Conservation (phyloP, 2,888 invertebrate genomes). For the Cephus pygmeus region DNA sequence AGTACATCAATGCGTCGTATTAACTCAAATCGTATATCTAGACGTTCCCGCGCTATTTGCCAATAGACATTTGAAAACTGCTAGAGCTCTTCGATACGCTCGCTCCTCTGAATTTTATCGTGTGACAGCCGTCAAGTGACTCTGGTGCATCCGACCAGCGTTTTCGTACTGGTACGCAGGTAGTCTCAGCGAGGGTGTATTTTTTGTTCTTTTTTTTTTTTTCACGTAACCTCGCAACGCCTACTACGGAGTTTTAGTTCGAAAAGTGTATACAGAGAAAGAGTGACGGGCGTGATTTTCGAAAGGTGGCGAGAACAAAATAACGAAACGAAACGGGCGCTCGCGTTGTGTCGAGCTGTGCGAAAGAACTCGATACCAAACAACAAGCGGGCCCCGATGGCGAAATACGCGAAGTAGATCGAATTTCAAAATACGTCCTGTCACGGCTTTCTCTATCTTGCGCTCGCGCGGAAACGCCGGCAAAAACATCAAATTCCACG, state of each 20-base stretch:
- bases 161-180: not conserved
- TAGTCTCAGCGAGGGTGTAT: not conserved
- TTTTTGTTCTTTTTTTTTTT: not conserved
- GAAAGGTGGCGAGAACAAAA: not conserved
- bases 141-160: not conserved
- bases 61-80: not conserved
- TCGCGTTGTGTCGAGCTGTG: not conserved
- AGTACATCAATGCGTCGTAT: not conserved
- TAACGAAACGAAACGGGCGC: not conserved
- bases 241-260: not conserved
- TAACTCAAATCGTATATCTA: not conserved
- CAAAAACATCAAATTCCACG: conserved; percentile 38
- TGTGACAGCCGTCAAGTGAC: not conserved
- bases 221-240: not conserved
- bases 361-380: not conserved
- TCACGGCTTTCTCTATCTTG: conserved; percentile 38
- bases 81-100: not conserved
- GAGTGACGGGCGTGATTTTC: not conserved
- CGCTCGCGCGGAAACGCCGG: conserved; percentile 16
- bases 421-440: conserved; percentile 43
- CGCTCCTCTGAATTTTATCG: not conserved
- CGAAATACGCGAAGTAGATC: conserved; percentile 39
- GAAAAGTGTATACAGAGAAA: not conserved
- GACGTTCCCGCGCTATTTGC: not conserved
- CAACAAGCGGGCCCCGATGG: conserved; percentile 18